Conservation (phyloP, 2,113 vertebrate genomes). For the Aphyosemion australe region DNA sequence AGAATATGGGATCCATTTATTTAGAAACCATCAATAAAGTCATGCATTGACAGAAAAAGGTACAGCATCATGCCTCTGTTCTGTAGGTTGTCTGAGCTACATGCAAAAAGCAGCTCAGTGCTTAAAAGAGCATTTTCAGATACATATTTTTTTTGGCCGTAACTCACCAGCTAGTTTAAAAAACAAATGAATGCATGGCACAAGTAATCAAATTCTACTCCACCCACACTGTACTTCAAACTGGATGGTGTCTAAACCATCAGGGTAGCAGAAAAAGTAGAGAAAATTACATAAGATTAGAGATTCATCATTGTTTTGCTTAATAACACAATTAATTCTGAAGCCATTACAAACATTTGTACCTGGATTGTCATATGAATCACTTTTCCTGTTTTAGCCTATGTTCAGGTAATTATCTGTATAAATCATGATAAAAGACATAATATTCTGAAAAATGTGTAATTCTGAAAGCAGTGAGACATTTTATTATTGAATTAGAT, state of each 20-base stretch:
- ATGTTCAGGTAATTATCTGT: background rate
- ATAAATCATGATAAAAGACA: background rate
- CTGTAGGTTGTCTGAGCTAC: no score
- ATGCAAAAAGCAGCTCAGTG: no score
- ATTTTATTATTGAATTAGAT: background rate
- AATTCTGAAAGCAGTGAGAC: background rate
- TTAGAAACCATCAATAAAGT: no score
- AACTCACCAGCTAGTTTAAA: no score
- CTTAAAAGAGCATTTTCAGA: no score
- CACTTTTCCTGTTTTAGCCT: background rate
- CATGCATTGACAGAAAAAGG: no score
- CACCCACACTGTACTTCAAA: background rate
- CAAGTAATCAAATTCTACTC: no score
- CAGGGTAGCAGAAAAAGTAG: background rate
- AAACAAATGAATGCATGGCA: no score
- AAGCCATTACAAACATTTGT: background rate
- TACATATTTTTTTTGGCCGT: no score
- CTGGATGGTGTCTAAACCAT: background rate
- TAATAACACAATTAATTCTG: background rate
- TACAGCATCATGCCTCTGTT: no score
- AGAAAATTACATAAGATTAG: background rate
- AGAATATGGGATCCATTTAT: no score
- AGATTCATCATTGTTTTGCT: background rate
- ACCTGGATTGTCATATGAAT: background rate
- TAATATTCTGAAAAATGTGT: no score